Evolutionary conservation across 2,888 invertebrate genomes (phyloP), one percentile per base, ranked within the genome.

Genomic region (Allolobophora icterica): DNA sequence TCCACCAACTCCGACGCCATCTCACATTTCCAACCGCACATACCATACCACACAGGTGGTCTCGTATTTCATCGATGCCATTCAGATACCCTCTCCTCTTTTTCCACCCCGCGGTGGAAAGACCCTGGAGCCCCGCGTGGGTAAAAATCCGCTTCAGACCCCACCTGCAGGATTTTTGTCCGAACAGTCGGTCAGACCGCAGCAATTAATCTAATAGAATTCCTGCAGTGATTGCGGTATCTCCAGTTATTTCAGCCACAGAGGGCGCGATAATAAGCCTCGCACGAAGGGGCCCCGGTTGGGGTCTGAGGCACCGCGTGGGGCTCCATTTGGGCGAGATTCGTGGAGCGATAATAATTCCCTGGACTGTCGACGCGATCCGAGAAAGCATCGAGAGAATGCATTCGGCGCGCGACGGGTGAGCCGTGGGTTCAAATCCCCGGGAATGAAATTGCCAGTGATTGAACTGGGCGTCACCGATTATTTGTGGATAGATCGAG

Each of bases 211-310:
- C n/a, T 71, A 13, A 71, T 71, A 71, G 71, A 71, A 71, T 71
- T 71, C 71, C 71, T n/a, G n/a, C n/a, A n/a, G 71, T n/a, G 71
- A 71, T 71, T 71, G 71, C 71, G 71, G 71, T 71, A 71, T 71
- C 71, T 71, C 71, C 71, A 71, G 71, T 71, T 71, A 71, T 71
- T 71, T 71, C 71, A 71, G 30, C 71, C 71, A 0, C 13, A 42
- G 8, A 71, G 71, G 71, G 8, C 30, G 30, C 71, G 71, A n/a
- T 71, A 71, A 71, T n/a, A 71, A 71, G 71, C 71, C 71, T 71
- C 71, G 71, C 30, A n/a, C 71, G 71, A 71, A 24, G n/a, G 8
- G 71, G 71, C 30, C n/a, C 8, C 71, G 71, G 71, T 71, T 71
- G 71, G 71, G 71, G 0, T n/a, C 71, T n/a, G 71, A 71, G 5